Evolutionary conservation across 2,888 invertebrate species (phyloP), one percentile per base, ranked within the genome.

Genomic region (Chymomyza amoena): DNA sequence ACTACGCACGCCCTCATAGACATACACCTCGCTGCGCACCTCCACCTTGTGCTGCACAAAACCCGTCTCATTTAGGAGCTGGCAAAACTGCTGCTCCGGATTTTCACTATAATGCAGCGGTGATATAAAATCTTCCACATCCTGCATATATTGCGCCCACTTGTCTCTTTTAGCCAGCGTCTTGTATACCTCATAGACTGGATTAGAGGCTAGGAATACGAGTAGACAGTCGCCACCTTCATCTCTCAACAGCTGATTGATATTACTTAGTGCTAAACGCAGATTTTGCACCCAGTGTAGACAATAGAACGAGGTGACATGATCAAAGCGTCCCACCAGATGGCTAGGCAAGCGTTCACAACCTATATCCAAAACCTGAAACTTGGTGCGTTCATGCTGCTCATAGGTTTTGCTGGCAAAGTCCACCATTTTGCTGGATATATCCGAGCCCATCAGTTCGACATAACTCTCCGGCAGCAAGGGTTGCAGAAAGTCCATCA

Each of bases 261-360:
- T 94, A 85, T 95, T 95, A 67, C 91, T 91, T 66, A 95, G 92
- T 0, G 95, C 95, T 80, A 91, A 92, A 89, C 91, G 80, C 94
- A 96, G 91, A 63, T 96, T 93, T 78, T 93, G 93, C 45, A 96
- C 94, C 96, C 96, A 96, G 84, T 96, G 96, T 4, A 97, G 92
- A 73, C 96, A 94, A 89, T 96, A 96, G 89, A 96, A 96, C 0
- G 96, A 96, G 65, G 96, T 94, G 0, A 94, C 93, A 85, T 96
- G 95, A 85, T 95, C 93, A 83, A 95, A 96, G 36, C 91, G 87
- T 64, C 91, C 92, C 16, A 91, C 83, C 60, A 93, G 82, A 25
- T 93, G 91, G 0, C 90, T 88, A 0, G 94, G 93, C 62, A 94
- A 75, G 28, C 92, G 89, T 0, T 92, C 90, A 0, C 93, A 91